Evolutionary conservation across 2,888 invertebrate genomes (phyloP), one percentile per base, ranked within the genome.

Genomic region (Eupithecia centaureata): DNA sequence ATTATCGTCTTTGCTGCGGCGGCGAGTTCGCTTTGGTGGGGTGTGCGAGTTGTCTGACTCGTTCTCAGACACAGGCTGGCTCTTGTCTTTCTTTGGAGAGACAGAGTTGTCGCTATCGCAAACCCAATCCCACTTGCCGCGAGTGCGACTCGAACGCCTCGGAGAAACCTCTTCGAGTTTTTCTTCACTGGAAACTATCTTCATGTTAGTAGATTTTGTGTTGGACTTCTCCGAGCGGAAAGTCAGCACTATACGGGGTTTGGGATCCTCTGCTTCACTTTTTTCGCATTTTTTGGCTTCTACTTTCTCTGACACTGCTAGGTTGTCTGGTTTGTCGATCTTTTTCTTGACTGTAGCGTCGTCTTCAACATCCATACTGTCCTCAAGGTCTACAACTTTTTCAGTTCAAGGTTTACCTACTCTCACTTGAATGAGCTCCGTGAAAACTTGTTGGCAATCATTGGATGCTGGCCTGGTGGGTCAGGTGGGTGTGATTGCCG

Each of bases 1-100:
- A 60, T 95, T 95, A 71, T 95, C 94, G 54, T 95, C 95, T 79
- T 95, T 95, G 74, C 95, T 95, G 58, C 95, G 89, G 42, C 95
- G 92, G 62, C 95, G 93, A 0, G 95, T 94, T 0, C 96, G 92
- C 83, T 96, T 96, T 0, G 94, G 88, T 13, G 93, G 87, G 28
- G 90, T 80, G 52, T 79, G 83, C 0, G 87, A 84, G 68, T 82
- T 85, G 38, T 90, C 90, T 0, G 87, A 88, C 59, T 89, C 92
- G 65, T 89, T 89, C 65, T 94, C 91, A 1, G 90, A 90, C 2
- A 82, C 82, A 2, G 84, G 79, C 57, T 84, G 86, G 25, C 84
- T 81, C 64, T 86, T 84, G 1, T 85, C 84, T 72, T 87, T 88
- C 74, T 86, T 88, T 0, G 87, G 84, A 1, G 86, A 79, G 22